Evolutionary conservation across 2,113 vertebrate genomes (phyloP).

Genomic region (Morone saxatilis): DNA sequence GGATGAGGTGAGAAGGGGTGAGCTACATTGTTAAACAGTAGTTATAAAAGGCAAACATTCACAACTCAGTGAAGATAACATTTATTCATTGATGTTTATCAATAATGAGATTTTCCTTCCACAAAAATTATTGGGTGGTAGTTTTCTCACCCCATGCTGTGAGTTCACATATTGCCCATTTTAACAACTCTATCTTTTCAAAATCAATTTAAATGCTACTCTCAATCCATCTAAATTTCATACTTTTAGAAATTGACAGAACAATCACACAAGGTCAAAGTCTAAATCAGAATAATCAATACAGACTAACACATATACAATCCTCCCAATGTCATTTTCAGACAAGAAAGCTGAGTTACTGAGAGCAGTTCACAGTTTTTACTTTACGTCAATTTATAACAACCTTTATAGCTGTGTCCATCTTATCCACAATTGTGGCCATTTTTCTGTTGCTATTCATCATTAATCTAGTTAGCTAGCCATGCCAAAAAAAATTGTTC

Average conservation of each 20-base stretch:
- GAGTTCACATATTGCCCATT: background rate
- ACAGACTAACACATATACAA: background rate
- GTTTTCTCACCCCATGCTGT: background rate
- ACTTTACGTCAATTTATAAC: background rate
- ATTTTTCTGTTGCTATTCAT: background rate
- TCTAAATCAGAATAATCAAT: background rate
- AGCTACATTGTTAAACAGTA: background rate
- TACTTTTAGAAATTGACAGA: background rate
- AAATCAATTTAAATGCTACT: background rate
- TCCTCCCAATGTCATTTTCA: no score
- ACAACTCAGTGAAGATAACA: background rate
- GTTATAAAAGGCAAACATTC: background rate
- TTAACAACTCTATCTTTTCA: background rate
- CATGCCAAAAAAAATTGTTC: no score
- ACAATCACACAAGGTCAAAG: background rate
- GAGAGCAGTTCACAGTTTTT: no score
- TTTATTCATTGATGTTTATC: background rate
- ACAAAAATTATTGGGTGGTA: background rate
- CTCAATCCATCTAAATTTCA: background rate
- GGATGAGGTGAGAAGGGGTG: constrained; percentile 1
- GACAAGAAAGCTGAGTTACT: background rate
- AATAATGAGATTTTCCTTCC: background rate
- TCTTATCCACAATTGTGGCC: background rate
- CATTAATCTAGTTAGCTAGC: background rate
- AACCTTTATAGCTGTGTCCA: background rate